Evolutionary conservation across 2,113 vertebrate genomes (phyloP), one percentile per base, ranked within the genome.

Genomic region (Macrotus californicus): DNA sequence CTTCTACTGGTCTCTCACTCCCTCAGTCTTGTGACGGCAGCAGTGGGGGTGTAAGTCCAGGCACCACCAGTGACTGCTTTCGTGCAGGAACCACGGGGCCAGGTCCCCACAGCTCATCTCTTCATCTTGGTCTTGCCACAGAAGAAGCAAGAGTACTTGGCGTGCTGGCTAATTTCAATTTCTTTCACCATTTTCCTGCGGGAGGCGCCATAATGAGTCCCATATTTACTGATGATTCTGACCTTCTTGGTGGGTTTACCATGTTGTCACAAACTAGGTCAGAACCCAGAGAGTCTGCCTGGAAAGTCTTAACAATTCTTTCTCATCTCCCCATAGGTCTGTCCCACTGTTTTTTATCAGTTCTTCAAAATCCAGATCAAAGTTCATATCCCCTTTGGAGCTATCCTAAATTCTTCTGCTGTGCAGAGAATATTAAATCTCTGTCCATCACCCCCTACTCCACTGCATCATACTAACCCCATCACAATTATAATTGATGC

Each of bases 341-440:
- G 87, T 24, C 18, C 50, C n/a, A 9, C 21, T 59, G 24, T 56
- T 59, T 59, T 8, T 67, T 52, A 56, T 15, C n/a, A 67, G 46
- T 64, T 81, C 52, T 87, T 89, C 46, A 39, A 66, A 92, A 41
- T 8, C 46, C 83, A 93, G 50, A 86, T 24, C 39, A n/a, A 77
- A 93, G 26, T 90, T 92, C n/a, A 85, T 77, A 6, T 93, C 72
- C 29, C 87, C 70, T 66, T 87, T 87, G 43, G 69, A 93, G 87
- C n/a, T 87, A 87, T 82, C 34, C 10, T n/a, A 80, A 87, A 88
- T 43, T 92, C 26, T 90, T 92, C 85, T 69, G 24, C 18, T 85
- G 4, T 56, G 36, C 50, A 76, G 34, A 75, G 90, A 61, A 93
- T 6, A 93, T 48, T 52, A 83, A 91, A 70, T 29, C 31, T 3